These are phyloP conservation scores for Andricus grossulariae DNA, from an alignment of 1,140 invertebrate genomes.

Conservation along the genomic window DNA sequence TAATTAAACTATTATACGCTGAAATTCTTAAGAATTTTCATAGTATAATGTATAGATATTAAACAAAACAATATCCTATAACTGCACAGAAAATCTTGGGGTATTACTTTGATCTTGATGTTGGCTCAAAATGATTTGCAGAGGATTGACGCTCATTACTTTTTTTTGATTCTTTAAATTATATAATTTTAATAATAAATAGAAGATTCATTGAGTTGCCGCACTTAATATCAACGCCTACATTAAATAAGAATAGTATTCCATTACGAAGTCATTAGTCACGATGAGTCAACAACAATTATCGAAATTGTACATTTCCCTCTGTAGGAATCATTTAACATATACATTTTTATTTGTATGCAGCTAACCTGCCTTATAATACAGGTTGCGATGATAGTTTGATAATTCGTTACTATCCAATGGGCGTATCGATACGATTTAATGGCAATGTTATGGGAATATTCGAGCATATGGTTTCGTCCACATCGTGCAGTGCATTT, in stretches of 20 bases:
- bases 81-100: too few relatives aligned
- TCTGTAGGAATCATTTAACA: neutral
- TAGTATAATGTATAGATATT: too few relatives aligned
- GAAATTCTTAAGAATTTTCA: too few relatives aligned
- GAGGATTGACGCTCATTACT: too few relatives aligned
- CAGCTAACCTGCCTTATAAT: neutral
- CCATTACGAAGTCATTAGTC: neutral
- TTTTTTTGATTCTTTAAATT: too few relatives aligned
- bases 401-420: conserved; percentile 22
- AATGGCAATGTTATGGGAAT: conserved; percentile 38
- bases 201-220: too few relatives aligned
- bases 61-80: too few relatives aligned
- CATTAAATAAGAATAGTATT: neutral
- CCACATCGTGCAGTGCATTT: conserved; percentile 26
- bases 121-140: too few relatives aligned
- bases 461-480: conserved; percentile 43
- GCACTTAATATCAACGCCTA: neutral
- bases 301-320: neutral
- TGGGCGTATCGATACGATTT: conserved; percentile 33
- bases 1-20: conserved; percentile 34
- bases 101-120: too few relatives aligned
- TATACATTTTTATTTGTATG: neutral
- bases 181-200: too few relatives aligned
- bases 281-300: neutral
- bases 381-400: neutral